Percentiles rank a stretch among this genome's conserved stretches.
These are phyloP conservation scores for Egretta garzetta DNA, from an alignment of 2,113 vertebrate species.

Conservation along the genomic window DNA sequence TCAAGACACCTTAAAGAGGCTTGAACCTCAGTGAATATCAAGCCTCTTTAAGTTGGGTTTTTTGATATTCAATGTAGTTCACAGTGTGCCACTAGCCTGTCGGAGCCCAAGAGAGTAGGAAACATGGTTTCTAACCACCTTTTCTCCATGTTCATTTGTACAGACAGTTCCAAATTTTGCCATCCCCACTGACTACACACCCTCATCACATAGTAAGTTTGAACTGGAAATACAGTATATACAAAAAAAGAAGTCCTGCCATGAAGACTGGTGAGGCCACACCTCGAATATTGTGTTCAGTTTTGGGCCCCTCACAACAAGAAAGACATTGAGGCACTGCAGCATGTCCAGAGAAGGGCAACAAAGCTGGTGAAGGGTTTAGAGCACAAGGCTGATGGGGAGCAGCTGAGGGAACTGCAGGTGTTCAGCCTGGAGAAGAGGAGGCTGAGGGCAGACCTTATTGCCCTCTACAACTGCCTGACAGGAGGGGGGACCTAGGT, in stretches of 20 bases:
- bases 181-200: not conserved
- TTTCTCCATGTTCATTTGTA: not conserved
- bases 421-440: not conserved
- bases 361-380: rapidly evolving
- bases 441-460: not conserved
- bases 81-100: not conserved
- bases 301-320: not conserved
- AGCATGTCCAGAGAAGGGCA: rapidly evolving
- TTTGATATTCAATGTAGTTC: not conserved
- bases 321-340: not conserved
- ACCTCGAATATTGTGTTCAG: not conserved
- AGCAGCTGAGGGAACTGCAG: not conserved
- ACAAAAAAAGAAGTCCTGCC: not conserved
- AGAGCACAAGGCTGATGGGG: not conserved
- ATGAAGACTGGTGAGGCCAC: rapidly evolving
- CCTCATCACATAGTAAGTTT: not conserved
- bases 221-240: not conserved
- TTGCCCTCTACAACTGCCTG: rapidly evolving
- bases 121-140: not conserved
- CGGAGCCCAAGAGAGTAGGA: rapidly evolving
- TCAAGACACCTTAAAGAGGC: not conserved
- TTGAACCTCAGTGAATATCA: not conserved
- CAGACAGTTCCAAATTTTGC: not conserved
- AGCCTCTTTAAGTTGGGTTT: not conserved
- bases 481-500: rapidly evolving